Evolutionary conservation across 2,113 vertebrate genomes (phyloP), one percentile per base, ranked within the genome.

Genomic region (Tyrannus savana): DNA sequence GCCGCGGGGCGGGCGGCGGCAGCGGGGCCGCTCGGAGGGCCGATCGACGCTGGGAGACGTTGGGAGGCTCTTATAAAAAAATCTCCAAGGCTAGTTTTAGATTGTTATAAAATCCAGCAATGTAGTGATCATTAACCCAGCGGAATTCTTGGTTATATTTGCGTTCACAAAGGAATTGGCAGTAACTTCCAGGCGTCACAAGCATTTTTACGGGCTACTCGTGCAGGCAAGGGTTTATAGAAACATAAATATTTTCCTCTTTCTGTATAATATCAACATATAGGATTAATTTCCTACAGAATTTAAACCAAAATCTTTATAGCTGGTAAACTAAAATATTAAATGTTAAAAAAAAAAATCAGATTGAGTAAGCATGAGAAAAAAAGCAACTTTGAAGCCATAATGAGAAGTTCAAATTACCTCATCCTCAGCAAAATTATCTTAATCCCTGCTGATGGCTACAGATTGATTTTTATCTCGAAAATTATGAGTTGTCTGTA

Each of bases 401-500:
- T 15, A 60, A 52, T 73, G 82, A 81, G 1, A 78, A 82, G 4
- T 41, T 75, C 9, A 42, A 47, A 60, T 59, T 88, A 83, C 71
- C 18, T 83, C 56, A 69, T 37, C 23, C 9, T 84, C 68, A 69
- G 28, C 14, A 81, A 87, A 93, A 77, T 21, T 64, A 49, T 27
- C 27, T 56, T 56, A 52, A 81, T 81, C 62, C 41, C 50, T 49
- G 31, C 19, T 37, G 13, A 66, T 39, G 23, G n/a, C 23, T 56
- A 72, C 33, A 58, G 46, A 50, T 41, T n/a, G 14, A 50, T 92
- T 97, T 78, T 91, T 72, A 1, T 35, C 47, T 37, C 8, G 4
- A 91, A 94, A 93, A 64, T 90, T 41, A 27, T 90, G 41, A 30
- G 52, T 75, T n/a, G 85, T 64, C 74, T 97, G 22, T 24, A 93